A percentile compares a stretch with the other conserved stretches of the same genome.
These are phyloP conservation scores for Rotaria macrura DNA, from an alignment of 2,888 invertebrate species.

Conservation along the genomic window DNA sequence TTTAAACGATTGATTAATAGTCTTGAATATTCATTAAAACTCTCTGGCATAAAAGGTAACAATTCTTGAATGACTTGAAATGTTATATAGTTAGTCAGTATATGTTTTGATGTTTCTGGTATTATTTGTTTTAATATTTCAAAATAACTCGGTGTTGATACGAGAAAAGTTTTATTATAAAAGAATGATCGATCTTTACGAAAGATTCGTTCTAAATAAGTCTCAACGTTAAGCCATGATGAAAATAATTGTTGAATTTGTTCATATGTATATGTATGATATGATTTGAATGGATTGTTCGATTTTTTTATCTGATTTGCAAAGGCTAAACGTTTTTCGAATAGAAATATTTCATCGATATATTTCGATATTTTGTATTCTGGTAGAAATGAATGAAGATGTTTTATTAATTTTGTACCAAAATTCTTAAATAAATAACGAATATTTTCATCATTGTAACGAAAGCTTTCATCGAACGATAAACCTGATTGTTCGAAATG, in stretches of 20 bases:
- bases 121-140: slow-evolving; percentile 37
- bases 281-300: neutral
- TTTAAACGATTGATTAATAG: slow-evolving; percentile 37
- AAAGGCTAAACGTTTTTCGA: neutral
- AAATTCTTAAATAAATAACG: neutral
- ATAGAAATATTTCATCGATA: neutral
- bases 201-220: neutral
- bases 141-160: slow-evolving; percentile 39
- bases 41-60: slow-evolving; percentile 37
- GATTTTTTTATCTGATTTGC: neutral
- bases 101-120: slow-evolving; percentile 37
- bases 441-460: neutral
- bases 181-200: neutral
- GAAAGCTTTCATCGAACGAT: slow-evolving; percentile 36
- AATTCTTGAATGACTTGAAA: slow-evolving; percentile 37
- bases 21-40: slow-evolving; percentile 37
- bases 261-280: neutral
- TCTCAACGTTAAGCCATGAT: neutral
- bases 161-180: slow-evolving; percentile 36
- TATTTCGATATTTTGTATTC: neutral
- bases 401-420: neutral
- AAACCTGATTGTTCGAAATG: slow-evolving; percentile 41
- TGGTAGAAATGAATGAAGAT: neutral
- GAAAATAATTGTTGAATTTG: neutral
- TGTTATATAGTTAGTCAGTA: slow-evolving; percentile 38